Percentiles rank a stretch among this genome's conserved stretches.
phyloP scores from a whole-genome alignment of 1,140 invertebrate species.

The Micrasema longulum region DNA sequence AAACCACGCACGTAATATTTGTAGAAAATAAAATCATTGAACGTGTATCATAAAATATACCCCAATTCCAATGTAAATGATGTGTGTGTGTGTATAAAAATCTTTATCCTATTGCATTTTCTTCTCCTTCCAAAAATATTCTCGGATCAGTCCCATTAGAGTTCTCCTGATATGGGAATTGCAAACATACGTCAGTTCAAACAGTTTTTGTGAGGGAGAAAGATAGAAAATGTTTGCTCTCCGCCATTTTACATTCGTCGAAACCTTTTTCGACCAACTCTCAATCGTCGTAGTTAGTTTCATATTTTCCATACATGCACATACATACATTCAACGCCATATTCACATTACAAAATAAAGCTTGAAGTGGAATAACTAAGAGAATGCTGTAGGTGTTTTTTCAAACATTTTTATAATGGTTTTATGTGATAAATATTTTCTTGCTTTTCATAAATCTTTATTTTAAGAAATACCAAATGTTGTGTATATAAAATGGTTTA shows the following conservation, averaged over 20 bases:
- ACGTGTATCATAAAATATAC: too few species aligned
- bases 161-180: neutral
- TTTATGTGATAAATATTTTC: neutral
- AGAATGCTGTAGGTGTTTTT: neutral
- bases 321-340: too few species aligned
- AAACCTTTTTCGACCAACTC: slow-evolving; percentile 14
- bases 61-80: too few species aligned
- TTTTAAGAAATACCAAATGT: too few species aligned
- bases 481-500: too few species aligned
- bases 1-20: too few species aligned
- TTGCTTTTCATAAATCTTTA: too few species aligned
- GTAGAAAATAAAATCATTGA: too few species aligned
- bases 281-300: neutral
- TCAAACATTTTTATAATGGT: neutral
- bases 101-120: too few species aligned
- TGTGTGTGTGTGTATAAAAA: too few species aligned
- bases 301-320: neutral
- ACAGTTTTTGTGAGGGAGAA: slow-evolving; percentile 4
- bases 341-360: neutral
- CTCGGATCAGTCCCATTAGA: too few species aligned
- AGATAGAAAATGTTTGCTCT: neutral
- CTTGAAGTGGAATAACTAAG: neutral
- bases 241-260: slow-evolving; percentile 27
- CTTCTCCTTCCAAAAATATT: too few species aligned
- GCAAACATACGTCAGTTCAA: slow-evolving; percentile 6